Evolutionary conservation across 2,113 vertebrate genomes (phyloP).

Genomic region (Triplophysa siluroides): DNA sequence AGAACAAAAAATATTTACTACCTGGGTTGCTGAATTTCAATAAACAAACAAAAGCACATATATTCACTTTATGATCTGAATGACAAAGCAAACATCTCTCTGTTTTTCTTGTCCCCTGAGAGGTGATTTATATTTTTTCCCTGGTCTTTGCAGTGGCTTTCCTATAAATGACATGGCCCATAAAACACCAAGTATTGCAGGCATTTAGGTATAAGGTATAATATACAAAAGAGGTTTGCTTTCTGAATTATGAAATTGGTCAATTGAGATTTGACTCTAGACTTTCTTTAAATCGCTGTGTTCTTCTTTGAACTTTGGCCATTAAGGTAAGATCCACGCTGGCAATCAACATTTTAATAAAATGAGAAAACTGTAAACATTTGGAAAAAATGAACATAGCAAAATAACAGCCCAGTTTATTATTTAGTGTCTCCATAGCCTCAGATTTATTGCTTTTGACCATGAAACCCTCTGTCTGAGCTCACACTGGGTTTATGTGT

Average conservation of each 20-base stretch:
- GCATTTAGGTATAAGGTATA: background rate
- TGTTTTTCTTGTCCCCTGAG: background rate
- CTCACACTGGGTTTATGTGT: too few relatives aligned
- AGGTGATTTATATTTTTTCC: background rate
- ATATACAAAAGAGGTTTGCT: background rate
- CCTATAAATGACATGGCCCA: conserved; percentile 18
- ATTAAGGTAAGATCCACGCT: too few relatives aligned
- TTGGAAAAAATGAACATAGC: background rate
- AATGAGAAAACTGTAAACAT: background rate
- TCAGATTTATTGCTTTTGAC: too few relatives aligned
- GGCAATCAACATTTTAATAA: background rate
- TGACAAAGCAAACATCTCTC: background rate
- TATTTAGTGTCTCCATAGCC: background rate
- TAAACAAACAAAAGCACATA: background rate
- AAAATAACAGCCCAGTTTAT: background rate
- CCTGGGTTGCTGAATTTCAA: background rate
- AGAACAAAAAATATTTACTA: conserved; percentile 25
- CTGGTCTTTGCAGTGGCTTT: conserved; percentile 13
- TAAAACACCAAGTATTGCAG: background rate
- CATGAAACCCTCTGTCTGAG: too few relatives aligned
- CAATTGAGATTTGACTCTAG: too few relatives aligned
- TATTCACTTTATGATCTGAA: background rate
- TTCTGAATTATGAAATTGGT: too few relatives aligned
- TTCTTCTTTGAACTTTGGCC: too few relatives aligned
- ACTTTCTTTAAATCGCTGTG: too few relatives aligned